These are phyloP conservation scores for Odobenus rosmarus DNA, from an alignment of 2,113 vertebrate genomes.

Conservation along the genomic window DNA sequence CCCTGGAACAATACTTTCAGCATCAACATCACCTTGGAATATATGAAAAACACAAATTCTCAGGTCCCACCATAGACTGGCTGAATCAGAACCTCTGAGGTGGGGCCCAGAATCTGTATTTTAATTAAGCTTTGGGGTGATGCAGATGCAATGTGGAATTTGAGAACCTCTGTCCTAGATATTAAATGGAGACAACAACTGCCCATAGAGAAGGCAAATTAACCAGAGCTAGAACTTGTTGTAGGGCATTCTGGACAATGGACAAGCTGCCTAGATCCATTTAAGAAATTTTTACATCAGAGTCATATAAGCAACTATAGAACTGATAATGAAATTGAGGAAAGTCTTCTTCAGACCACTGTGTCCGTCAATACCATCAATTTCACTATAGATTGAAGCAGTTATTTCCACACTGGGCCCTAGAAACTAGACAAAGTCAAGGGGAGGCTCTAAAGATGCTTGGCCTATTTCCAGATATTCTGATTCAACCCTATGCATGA, in stretches of 20 bases:
- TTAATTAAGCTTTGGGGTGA: not conserved
- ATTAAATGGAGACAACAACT: not conserved
- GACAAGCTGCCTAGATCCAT: not conserved
- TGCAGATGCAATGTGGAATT: not conserved
- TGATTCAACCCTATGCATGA: not conserved
- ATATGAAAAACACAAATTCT: not conserved
- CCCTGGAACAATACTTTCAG: not conserved
- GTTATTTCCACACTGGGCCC: not conserved
- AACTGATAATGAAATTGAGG: not conserved
- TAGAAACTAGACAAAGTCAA: not conserved
- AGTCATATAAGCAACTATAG: not conserved
- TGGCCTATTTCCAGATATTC: not conserved
- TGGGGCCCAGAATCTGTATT: not conserved
- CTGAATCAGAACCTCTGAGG: not conserved
- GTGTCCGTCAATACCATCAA: not conserved
- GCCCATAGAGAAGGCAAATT: not conserved
- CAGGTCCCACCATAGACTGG: not conserved
- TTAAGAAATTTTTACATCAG: not conserved
- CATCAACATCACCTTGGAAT: not conserved
- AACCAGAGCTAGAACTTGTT: not conserved
- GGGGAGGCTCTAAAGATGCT: not conserved
- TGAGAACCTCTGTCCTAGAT: constrained; percentile 27
- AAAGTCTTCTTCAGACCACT: not conserved
- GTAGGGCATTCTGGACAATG: not conserved
- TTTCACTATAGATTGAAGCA: not conserved